Evolutionary conservation across 2,113 vertebrate genomes (phyloP).

Genomic region (Scomber colias): DNA sequence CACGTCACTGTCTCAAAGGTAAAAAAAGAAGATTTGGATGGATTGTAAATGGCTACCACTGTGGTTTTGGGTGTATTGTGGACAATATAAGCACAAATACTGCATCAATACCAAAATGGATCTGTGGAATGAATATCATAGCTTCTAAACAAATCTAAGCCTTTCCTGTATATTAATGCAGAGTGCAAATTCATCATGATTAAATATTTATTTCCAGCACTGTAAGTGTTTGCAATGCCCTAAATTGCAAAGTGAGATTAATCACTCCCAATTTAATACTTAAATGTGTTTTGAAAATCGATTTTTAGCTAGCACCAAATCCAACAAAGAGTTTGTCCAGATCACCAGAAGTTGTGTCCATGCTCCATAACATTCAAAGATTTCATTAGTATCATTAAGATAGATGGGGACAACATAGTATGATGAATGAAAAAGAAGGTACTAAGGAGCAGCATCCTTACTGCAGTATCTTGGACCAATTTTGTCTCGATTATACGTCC

Average conservation of each 20-base stretch:
- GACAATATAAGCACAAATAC: background rate
- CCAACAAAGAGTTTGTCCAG: conserved; percentile 35
- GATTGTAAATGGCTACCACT: background rate
- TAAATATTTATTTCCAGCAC: conserved; percentile 22
- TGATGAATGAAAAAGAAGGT: conserved; percentile 51
- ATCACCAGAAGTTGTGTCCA: conserved; percentile 23
- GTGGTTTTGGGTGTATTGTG: background rate
- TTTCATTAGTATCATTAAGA: conserved; percentile 28
- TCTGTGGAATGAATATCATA: conserved; percentile 12
- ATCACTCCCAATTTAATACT: conserved; percentile 46
- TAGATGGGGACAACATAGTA: conserved; percentile 31
- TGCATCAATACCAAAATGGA: background rate
- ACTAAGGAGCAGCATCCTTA: conserved; percentile 39
- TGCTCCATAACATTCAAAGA: conserved; percentile 24
- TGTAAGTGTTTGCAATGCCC: conserved; percentile 35
- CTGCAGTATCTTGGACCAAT: background rate
- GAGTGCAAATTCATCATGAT: conserved; percentile 5
- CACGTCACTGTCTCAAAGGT: too few relatives aligned
- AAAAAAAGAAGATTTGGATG: background rate
- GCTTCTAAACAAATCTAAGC: conserved; percentile 6
- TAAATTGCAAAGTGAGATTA: conserved; percentile 29
- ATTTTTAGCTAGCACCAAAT: conserved; percentile 38
- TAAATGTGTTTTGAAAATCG: conserved; percentile 49
- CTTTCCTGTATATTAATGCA: conserved; percentile 26
- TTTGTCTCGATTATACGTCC: conserved; percentile 47